Evolutionary conservation across 2,113 vertebrate species (phyloP), one percentile per base, ranked within the genome.

Genomic region (Myotis lucifugus): DNA sequence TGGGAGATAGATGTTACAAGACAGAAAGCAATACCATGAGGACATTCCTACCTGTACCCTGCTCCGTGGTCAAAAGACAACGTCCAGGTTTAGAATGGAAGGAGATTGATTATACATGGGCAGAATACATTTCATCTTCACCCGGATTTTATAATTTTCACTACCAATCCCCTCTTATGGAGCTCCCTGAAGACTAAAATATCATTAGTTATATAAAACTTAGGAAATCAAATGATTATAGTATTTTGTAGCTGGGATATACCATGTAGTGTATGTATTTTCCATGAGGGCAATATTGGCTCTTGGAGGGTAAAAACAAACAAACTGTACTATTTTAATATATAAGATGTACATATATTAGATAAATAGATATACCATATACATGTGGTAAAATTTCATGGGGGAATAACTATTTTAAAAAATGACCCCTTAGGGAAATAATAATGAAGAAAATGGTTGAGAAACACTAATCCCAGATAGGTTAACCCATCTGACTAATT

Each of bases 221-320:
- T 59, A 89, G 3, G 8, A 76, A 90, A 82, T 87, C 7, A 93
- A 95, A 89, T 89, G 73, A 77, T 91, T 70, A 87, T 6, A 88
- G 3, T 83, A 90, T 90, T 95, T 89, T 67, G 0, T 88, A 61
- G 27, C 13, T 85, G 10, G 9, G 2, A 74, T 95, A 86, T 19
- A 81, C 79, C 19, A 56, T 48, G 17, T 56, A 42, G 14, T 70
- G 1, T 3, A 84, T 79, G 4, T 14, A 82, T 85, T 88, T 90
- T 83, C 27, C 72, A 13, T 86, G 70, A 83, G 17, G 14, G 3
- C 54, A 15, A 37, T 91, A 23, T 70, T 93, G 78, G 12, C 76
- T 77, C 37, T 79, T 94, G 32, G 42, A 66, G 19, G 21, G 17
- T 37, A 52, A 61, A 25, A 89, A 73, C 59, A 50, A 13, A 66